Base-by-base conservation (phyloP, 2,888 invertebrate genomes). In the Timema podura region DNA sequence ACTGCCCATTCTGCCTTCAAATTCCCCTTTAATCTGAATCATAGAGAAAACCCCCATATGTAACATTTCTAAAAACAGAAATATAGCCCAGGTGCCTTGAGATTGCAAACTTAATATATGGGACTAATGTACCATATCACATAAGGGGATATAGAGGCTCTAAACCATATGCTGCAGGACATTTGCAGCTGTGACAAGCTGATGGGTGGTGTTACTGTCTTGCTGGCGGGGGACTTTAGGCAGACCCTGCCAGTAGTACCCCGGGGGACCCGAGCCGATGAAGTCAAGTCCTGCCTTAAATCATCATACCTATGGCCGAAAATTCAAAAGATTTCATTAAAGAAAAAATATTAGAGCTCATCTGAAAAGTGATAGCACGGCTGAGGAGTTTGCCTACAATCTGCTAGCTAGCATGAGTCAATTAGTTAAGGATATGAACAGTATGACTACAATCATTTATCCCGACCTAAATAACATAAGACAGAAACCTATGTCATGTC, bases 121-220 rank as follows among this genome's bases (percentile, higher is more conserved):
- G 76, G 76, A 78, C 69, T 74, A 78, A 68, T 71, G 71, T 47
- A 73, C 76, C 8, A 76, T 76, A 76, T 15, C 72, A 7, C 73
- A 74, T 68, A 73, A 54, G 65, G 64, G 64, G 48, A 68, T 44
- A 64, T 76, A 9, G 73, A 77, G 57, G 74, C 76, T 44, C 65
- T 74, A 7, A 69, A 76, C 54, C 11, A 69, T n/a, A 71, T 3
- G 30, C 30, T 30, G 30, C 30, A 30, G 30, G 30, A 30, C n/a
- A 49, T 1, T 30, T 30, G 30, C 30, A 30, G 30, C 30, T 72
- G 11, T 54, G 5, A 49, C 67, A 73, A 72, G 46, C 54, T 68
- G 30, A 70, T 71, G 69, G 73, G 73, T 13, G 73, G 74, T 46
- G 65, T 69, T 16, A 64, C 68, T 2, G 48, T 76, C 10, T 9